Evolutionary conservation across 2,797 vertebrate genomes (phyloP), one percentile per base, ranked within the genome.

Genomic region (Poecilia velifera): DNA sequence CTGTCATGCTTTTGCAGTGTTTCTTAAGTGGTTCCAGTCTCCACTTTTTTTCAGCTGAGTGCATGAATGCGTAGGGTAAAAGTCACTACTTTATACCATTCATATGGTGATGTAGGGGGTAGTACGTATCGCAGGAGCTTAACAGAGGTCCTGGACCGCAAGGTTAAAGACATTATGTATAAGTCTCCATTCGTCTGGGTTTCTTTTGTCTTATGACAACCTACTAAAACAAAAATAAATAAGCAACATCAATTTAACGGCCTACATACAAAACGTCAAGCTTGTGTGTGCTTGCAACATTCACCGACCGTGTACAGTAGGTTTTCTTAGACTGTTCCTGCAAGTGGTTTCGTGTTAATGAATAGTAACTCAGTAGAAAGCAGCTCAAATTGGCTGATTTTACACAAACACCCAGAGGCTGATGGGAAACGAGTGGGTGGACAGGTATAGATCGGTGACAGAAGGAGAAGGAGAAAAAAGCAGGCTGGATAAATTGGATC

Each of bases 381-480:
- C n/a, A 82, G 73, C 64, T 66, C 2, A 34, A 87, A 74, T 90
- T 86, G 84, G 79, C 68, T 87, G 81, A 86, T 84, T 88, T 92
- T 88, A 86, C 88, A 87, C 79, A 78, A 86, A 88, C 85, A 88
- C 82, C 89, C 76, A 72, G 79, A 85, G 84, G 76, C 91, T 92
- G 86, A 89, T 89, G 92, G 91, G 91, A 91, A 93, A 92, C 88
- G 84, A 89, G 90, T 90, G 80, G 92, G 91, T 16, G 88, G 89
- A 91, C 89, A 90, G 93, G 89, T 94, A 93, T 88, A 85, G 93
- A 95, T 94, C 25, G 47, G 72, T 80, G 84, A 87, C 87, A 84
- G 88, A 25, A 78, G 77, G 85, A 86, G 59, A 72, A 76, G 72
- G 78, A 86, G 73, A 78, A 76, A 66, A 51, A 80, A 49, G 81